Base-by-base conservation (phyloP, 2,888 invertebrate species). In the Xylophagus ater region DNA sequence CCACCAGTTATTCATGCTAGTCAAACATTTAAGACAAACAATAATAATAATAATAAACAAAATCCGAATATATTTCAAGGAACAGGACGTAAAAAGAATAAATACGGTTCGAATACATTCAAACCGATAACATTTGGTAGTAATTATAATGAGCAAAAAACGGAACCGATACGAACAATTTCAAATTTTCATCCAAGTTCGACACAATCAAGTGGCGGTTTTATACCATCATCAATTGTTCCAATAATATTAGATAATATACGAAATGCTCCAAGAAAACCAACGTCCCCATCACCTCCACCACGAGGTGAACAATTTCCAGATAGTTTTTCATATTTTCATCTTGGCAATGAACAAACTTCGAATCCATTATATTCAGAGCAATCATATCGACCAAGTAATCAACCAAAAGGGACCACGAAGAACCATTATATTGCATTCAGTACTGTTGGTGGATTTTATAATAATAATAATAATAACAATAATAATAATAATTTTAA, bases 391-490 rank as follows among this genome's bases (percentile, higher is more conserved):
- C n/a, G n/a, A n/a, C n/a, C n/a, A n/a, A n/a, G n/a, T n/a, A n/a
- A 15, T 34, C 3, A 50, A 23, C 30, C 35, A 6, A 10, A 51
- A 13, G 53, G 52, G 31, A 51, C 51, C 3, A 28, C 34, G 4
- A 73, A 71, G 54, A 68, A 70, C 39, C 72, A 73, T 31, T 73
- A 70, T 24, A 66, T 71, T 41, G 72, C 73, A 18, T 65, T 70
- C 24, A 65, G 74, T 37, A 62, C 64, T 1, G 63, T 70, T 46
- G 74, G 73, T 23, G 74, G 72, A 6, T 75, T 73, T 59, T 73
- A 68, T 44, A 74, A 74, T 49, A 72, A 70, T 47, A 50, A 53
- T 21, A 45, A 48, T 35, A 40, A 42, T 21, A 42, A 44, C 14
- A 37, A 47, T 34, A 45, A 41, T 23, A 44, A 47, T 29, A 40